Evolutionary conservation across 2,113 vertebrate species (phyloP), one percentile per base, ranked within the genome.

Genomic region (Geothlypis trichas): DNA sequence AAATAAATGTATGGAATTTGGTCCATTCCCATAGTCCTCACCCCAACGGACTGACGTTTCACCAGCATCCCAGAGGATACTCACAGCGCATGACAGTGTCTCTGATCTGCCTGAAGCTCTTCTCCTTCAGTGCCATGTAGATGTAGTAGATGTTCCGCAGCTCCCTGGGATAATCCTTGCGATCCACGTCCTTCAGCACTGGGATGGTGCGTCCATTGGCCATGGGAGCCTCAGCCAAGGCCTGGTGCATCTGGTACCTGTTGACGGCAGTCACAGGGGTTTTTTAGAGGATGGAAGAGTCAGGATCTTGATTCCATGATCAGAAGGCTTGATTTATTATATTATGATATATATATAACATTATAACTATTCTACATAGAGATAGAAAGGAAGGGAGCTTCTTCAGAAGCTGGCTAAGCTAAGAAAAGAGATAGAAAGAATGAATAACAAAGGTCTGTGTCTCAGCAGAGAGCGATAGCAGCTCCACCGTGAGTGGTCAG

Each of bases 231-330:
- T 99, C 98, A 0, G 96, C 97, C 91, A 99, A 66, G 1, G 97
- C 98, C 87, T 99, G 99, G 73, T 99, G 98, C 99, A 99, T 99
- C 96, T 99, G 98, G 92, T 98, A 99, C 58, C 66, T 97, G 97
- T n/a, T n/a, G n/a, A n/a, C n/a, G n/a, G n/a, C n/a, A n/a, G n/a
- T n/a, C n/a, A n/a, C n/a, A n/a, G n/a, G n/a, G n/a, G n/a, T n/a
- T n/a, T n/a, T n/a, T n/a, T n/a, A n/a, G n/a, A n/a, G n/a, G n/a
- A n/a, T n/a, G n/a, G n/a, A n/a, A n/a, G n/a, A n/a, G n/a, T n/a
- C n/a, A n/a, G n/a, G n/a, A n/a, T n/a, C n/a, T n/a, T n/a, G n/a
- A n/a, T n/a, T n/a, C n/a, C n/a, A n/a, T n/a, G n/a, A n/a, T n/a
- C n/a, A n/a, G n/a, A n/a, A n/a, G n/a, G n/a, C n/a, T n/a, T n/a